Evolutionary conservation across 2,797 vertebrate species (phyloP).

Genomic region (Premnoplex brunnescens): DNA sequence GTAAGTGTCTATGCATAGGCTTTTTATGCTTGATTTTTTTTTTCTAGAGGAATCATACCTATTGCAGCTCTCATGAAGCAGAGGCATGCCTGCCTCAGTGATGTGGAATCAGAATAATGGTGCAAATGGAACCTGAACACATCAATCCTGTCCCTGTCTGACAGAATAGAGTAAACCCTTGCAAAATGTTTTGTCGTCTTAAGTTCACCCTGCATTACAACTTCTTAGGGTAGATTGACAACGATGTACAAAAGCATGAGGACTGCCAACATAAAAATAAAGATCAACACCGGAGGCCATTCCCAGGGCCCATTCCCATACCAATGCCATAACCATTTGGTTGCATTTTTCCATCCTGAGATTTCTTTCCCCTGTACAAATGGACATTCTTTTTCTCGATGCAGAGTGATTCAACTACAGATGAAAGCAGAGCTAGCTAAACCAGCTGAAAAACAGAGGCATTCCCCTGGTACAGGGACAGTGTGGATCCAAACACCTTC

Average conservation of each 20-base stretch:
- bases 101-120: not conserved
- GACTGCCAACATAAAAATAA: not conserved
- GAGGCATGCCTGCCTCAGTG: not conserved
- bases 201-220: not conserved
- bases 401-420: not conserved
- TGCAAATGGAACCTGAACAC: not conserved
- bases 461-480: not conserved
- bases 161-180: not conserved
- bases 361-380: not conserved
- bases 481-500: not conserved
- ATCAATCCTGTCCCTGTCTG: not conserved
- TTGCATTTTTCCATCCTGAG: not conserved
- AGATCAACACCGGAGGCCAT: not conserved
- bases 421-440: not conserved
- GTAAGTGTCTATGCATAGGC: not conserved
- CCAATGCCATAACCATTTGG: not conserved
- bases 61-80: not conserved
- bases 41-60: not conserved
- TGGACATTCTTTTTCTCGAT: not conserved
- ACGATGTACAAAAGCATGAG: not conserved
- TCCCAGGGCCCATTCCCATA: not conserved
- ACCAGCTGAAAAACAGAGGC: not conserved
- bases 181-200: not conserved
- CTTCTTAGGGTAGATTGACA: not conserved
- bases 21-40: conserved; percentile 12